These are phyloP conservation scores for Orchestia grillus DNA, from an alignment of 1,140 invertebrate genomes.

Conservation along the genomic window DNA sequence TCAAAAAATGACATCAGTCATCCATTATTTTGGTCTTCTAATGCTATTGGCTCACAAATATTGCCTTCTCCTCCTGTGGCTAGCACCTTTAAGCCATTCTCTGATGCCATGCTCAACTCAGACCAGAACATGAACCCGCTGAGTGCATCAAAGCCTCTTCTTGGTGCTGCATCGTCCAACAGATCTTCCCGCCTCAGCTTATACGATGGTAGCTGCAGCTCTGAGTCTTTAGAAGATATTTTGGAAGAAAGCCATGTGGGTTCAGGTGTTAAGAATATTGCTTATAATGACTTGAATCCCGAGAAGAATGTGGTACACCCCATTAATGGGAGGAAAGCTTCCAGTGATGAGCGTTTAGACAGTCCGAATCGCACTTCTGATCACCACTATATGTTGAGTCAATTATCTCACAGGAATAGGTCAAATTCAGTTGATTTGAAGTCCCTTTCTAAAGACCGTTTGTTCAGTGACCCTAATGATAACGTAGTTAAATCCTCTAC, in stretches of 20 bases:
- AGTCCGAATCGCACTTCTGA: not conserved
- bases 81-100: not conserved
- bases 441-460: not conserved
- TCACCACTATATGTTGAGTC: not conserved
- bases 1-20: slow-evolving; percentile 29
- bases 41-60: not conserved
- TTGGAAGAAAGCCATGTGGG: not conserved
- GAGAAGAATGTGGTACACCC: not conserved
- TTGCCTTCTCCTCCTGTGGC: not conserved
- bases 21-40: not conserved
- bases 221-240: slow-evolving; percentile 37
- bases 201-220: slow-evolving; percentile 4
- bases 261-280: not conserved
- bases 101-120: not conserved
- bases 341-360: slow-evolving; percentile 34
- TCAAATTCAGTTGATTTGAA: slow-evolving; percentile 46
- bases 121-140: not conserved
- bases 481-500: not conserved
- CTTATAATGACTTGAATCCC: not conserved
- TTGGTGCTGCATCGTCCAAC: not conserved
- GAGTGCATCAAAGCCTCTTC: not conserved
- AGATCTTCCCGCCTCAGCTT: not conserved
- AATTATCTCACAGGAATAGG: slow-evolving; percentile 5
- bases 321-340: not conserved
- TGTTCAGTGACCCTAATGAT: not conserved